Conservation (phyloP, 2,888 invertebrate species). For the Cataglyphis albicans region DNA sequence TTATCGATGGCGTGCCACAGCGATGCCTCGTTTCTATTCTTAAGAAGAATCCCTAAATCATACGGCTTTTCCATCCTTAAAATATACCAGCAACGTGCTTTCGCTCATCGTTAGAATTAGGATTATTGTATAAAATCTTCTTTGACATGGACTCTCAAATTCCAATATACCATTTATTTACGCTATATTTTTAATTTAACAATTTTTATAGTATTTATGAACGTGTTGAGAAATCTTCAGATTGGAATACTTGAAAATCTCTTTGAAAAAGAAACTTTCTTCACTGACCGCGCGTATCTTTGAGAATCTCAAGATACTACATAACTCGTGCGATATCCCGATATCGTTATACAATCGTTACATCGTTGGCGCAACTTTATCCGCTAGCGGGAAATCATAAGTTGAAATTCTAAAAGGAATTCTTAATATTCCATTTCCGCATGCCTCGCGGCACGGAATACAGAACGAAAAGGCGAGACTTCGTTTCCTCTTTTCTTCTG, state of each 20-base stretch:
- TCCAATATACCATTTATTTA: neutral
- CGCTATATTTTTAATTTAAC: neutral
- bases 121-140: constrained; percentile 4
- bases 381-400: constrained; percentile 68
- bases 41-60: constrained; percentile 48
- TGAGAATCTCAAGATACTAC: constrained; percentile 19
- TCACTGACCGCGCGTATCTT: neutral
- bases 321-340: constrained; percentile 30
- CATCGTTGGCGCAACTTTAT: constrained; percentile 34
- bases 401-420: constrained; percentile 63
- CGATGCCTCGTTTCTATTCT: constrained; percentile 12
- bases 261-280: neutral
- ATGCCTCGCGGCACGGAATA: constrained; percentile 49
- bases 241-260: constrained; percentile 18
- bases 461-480: constrained; percentile 48
- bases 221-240: neutral
- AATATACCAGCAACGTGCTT: constrained; percentile 19
- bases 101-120: neutral
- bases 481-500: constrained; percentile 10
- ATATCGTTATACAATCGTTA: constrained; percentile 54
- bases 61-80: constrained; percentile 10
- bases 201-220: neutral
- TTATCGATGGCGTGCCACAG: constrained; percentile 21
- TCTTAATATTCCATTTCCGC: constrained; percentile 61
- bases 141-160: neutral